Conservation (phyloP, 35 echinoderm and acorn worm species). For the Ophiothrix spiculata region DNA sequence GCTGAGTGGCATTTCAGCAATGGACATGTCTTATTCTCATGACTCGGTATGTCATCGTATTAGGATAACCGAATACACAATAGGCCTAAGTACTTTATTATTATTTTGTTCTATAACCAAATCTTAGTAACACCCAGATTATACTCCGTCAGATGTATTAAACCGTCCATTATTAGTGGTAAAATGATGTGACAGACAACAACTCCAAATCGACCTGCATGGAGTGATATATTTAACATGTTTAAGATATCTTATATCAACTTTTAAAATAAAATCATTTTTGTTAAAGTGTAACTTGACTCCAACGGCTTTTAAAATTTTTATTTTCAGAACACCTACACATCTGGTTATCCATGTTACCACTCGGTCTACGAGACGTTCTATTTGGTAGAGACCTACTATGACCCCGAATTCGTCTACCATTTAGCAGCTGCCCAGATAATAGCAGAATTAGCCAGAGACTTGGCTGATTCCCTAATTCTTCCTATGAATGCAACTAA, state of each 20-base stretch:
- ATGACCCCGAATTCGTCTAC: slow-evolving; percentile 47
- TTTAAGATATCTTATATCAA: not conserved
- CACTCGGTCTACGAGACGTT: slow-evolving; percentile 70
- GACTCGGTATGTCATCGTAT: slow-evolving; percentile 72
- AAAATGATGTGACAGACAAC: too few species aligned
- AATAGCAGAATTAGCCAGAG: slow-evolving; percentile 30
- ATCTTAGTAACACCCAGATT: too few species aligned
- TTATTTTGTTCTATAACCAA: too few species aligned
- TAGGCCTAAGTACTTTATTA: too few species aligned
- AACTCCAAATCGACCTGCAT: not conserved
- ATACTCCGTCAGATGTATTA: too few species aligned
- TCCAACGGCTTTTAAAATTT: not conserved
- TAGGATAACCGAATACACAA: too few species aligned
- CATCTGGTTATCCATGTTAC: slow-evolving; percentile 35
- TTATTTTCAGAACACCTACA: not conserved
- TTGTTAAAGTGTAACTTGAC: not conserved
- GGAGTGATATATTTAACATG: too few species aligned
- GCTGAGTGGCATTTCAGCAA: slow-evolving; percentile 62
- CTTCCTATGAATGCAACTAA: slow-evolving; percentile 46
- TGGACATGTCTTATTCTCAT: slow-evolving; percentile 70
- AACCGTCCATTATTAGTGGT: too few species aligned
- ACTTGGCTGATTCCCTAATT: slow-evolving; percentile 48
- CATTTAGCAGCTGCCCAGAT: slow-evolving; percentile 20
- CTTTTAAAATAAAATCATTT: not conserved
- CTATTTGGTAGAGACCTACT: slow-evolving; percentile 34